A percentile compares a stretch with the other conserved stretches of the same genome.
These are phyloP conservation scores for Leptothorax acervorum DNA, from an alignment of 2,888 invertebrate genomes.

Conservation along the genomic window DNA sequence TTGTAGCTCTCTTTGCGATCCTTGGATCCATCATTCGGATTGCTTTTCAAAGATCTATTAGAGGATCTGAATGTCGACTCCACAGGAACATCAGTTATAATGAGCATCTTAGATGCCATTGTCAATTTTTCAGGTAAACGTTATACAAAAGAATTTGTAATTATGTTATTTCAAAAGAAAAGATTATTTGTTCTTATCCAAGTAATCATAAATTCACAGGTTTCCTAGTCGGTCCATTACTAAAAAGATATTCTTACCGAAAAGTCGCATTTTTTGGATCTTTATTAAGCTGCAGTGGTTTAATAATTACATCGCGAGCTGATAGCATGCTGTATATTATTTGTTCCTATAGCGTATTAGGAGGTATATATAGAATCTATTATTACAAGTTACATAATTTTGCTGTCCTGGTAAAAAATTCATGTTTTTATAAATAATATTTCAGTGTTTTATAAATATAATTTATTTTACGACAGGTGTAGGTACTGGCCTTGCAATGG, in stretches of 20 bases:
- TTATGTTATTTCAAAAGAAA: conserved; percentile 88
- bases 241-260: conserved; percentile 85
- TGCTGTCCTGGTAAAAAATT: background rate
- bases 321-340: conserved; percentile 84
- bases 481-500: conserved; percentile 92
- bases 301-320: conserved; percentile 84
- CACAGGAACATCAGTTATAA: conserved; percentile 91
- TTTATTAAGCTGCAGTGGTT: conserved; percentile 83
- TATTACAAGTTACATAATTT: conserved; percentile 5
- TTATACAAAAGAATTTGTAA: background rate
- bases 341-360: conserved; percentile 83
- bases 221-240: conserved; percentile 85
- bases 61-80: conserved; percentile 90
- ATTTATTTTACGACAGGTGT: conserved; percentile 87
- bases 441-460: background rate
- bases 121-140: conserved; percentile 90
- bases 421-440: background rate
- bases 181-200: conserved; percentile 80
- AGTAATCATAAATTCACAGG: conserved; percentile 89
- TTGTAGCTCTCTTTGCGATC: conserved; percentile 91
- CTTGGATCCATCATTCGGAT: conserved; percentile 93
- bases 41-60: conserved; percentile 92
- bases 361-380: conserved; percentile 78
- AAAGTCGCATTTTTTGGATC: conserved; percentile 84
- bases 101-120: conserved; percentile 91